A percentile compares a stretch with the other conserved stretches of the same genome.
Conservation (phyloP, 2,888 invertebrate species). For the Achlya flavicornis region DNA sequence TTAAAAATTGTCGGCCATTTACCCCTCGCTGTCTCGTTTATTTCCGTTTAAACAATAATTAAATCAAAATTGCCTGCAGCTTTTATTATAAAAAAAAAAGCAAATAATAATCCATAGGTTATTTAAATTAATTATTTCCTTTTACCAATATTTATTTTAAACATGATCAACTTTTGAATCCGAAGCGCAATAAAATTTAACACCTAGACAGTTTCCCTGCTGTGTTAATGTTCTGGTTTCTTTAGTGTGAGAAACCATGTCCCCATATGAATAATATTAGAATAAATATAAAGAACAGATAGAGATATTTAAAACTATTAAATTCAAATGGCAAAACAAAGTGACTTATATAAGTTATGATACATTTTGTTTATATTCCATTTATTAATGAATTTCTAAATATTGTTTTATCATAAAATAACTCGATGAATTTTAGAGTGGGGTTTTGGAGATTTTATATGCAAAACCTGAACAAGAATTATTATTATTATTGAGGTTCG, state of each 20-base stretch:
- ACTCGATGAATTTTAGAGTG: no score
- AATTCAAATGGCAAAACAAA: neutral
- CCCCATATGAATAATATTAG: slow-evolving; percentile 21
- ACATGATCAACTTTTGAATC: slow-evolving; percentile 13
- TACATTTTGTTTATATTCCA: neutral
- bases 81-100: no score
- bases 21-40: no score
- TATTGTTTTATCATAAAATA: no score
- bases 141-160: slow-evolving; percentile 7
- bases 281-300: slow-evolving; percentile 9
- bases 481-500: no score
- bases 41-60: no score
- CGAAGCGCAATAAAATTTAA: slow-evolving; percentile 30
- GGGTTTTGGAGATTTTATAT: no score
- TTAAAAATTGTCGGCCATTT: no score
- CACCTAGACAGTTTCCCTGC: slow-evolving; percentile 34
- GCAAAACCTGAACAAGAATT: no score
- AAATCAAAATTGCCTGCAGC: no score
- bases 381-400: no score
- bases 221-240: slow-evolving; percentile 42
- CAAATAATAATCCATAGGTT: no score
- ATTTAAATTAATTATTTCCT: neutral
- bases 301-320: slow-evolving; percentile 7
- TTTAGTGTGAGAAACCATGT: slow-evolving; percentile 37
- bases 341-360: neutral